phyloP scores from a whole-genome alignment of 2,113 vertebrate genomes.

The Oxyura jamaicensis region DNA sequence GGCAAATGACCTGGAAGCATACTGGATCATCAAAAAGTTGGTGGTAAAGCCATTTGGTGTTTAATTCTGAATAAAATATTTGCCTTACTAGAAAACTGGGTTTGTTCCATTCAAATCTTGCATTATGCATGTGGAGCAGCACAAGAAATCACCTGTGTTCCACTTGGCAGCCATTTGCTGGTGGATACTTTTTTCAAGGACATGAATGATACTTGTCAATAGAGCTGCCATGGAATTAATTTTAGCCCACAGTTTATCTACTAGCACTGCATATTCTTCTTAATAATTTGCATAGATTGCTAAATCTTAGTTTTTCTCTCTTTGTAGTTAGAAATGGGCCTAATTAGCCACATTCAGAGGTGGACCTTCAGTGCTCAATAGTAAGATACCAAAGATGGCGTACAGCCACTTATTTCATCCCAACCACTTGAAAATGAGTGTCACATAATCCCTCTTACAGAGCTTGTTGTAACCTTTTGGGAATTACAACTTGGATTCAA shows the following conservation, averaged over 20 bases:
- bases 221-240: neutral
- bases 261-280: neutral
- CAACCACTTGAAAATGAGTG: neutral
- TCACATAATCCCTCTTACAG: conserved; percentile 7
- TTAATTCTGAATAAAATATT: neutral
- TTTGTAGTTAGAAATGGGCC: neutral
- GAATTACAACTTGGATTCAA: conserved; percentile 12
- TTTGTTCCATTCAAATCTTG: neutral
- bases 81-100: neutral
- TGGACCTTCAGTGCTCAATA: neutral
- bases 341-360: neutral
- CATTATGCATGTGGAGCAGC: neutral
- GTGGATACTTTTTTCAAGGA: neutral
- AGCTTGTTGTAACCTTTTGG: conserved; percentile 1
- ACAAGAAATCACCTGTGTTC: neutral
- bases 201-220: neutral
- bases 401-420: conserved; percentile 15
- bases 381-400: neutral
- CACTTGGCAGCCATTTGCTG: neutral
- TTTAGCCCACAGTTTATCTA: conserved; percentile 17
- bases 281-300: neutral
- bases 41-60: neutral
- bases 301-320: neutral
- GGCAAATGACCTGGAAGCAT: neutral
- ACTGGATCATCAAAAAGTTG: neutral